Conservation (phyloP, 2,797 vertebrate genomes). For the Pipistrellus pipistrellus region DNA sequence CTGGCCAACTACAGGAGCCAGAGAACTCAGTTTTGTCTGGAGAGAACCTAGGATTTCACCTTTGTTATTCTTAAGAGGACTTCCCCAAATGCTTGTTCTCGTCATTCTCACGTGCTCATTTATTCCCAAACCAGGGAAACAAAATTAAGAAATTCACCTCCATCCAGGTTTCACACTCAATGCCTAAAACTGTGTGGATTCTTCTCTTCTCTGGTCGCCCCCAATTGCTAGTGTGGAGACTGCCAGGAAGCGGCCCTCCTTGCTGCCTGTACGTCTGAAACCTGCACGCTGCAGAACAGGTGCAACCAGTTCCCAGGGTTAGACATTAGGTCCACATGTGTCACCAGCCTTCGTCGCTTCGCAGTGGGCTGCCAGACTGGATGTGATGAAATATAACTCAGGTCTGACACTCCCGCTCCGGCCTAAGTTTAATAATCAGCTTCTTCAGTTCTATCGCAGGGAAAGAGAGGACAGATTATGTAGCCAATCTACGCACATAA, state of each 20-base stretch:
- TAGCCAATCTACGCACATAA: neutral
- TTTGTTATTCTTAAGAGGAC: neutral
- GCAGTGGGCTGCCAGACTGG: neutral
- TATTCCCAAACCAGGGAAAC: neutral
- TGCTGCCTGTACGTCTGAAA: neutral
- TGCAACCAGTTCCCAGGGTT: neutral
- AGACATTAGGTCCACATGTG: neutral
- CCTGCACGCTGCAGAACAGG: neutral
- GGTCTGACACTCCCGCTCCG: neutral
- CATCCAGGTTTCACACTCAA: neutral
- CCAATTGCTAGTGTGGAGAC: neutral
- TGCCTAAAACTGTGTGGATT: neutral
- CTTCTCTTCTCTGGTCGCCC: neutral
- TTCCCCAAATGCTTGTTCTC: neutral
- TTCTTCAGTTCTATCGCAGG: neutral
- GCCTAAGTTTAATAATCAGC: neutral
- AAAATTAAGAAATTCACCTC: neutral
- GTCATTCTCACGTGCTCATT: neutral
- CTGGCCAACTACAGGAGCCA: neutral
- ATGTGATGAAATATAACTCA: slow-evolving; percentile 9
- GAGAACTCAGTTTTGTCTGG: neutral
- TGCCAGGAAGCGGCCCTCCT: neutral
- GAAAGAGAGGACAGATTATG: neutral
- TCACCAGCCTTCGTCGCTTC: neutral
- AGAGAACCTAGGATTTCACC: neutral